Evolutionary conservation across 2,888 invertebrate species (phyloP), one percentile per base, ranked within the genome.

Genomic region (Luffia ferchaultella): DNA sequence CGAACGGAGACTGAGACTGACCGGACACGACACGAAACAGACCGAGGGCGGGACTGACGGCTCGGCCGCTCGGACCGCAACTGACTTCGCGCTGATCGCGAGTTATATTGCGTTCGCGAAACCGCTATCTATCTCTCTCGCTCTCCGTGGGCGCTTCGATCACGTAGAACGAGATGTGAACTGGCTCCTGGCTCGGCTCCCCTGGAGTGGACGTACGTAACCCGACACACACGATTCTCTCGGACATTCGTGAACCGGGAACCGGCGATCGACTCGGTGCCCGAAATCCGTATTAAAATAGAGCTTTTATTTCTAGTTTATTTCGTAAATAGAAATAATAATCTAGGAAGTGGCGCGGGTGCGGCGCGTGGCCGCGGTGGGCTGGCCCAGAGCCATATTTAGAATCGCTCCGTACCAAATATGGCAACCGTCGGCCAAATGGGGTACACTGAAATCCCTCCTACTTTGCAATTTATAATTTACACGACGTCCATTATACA

Each of bases 371-470:
- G 70, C 67, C 76, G 86, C 87, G 87, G 88, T 86, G 89, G 87
- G 86, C 86, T 76, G 87, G 84, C 88, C 89, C 88, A 87, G 86
- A 86, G 87, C 91, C 91, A 89, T 91, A 91, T 91, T 91, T 91
- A 91, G 91, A 89, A 88, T 85, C 87, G 86, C 85, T 85, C 88
- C 88, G 85, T 89, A 85, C 91, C 91, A 88, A 91, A 91, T 91
- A 91, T 88, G 91, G 92, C 85, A 87, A 87, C 69, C 88, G 87
- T 87, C 88, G 87, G 86, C 89, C 91, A 88, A 89, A 90, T 89
- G 90, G 88, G 90, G 91, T 85, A 87, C 89, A 87, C 88, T 86
- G 87, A 88, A 88, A 90, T 90, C 90, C 90, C 90, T 90, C 90
- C 89, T 88, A 75, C 80, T 74, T 70, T 40, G 45, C 78, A 76